Percentiles rank a stretch among this genome's conserved stretches.
Conservation (phyloP, 2,888 invertebrate species). For the Nephrocerus scutellatus region DNA sequence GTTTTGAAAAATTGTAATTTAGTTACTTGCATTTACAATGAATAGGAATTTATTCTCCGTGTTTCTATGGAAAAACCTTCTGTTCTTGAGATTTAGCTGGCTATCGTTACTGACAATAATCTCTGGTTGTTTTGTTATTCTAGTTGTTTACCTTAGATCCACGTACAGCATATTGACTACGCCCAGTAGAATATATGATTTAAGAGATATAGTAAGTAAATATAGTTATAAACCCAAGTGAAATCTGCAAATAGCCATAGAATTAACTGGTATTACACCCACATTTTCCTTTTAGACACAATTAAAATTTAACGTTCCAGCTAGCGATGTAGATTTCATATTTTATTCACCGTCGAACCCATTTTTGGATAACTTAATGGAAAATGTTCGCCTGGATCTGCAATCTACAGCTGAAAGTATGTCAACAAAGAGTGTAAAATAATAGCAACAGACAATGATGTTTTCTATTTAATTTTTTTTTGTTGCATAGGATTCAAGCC, state of each 20-base stretch:
- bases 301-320: conserved; percentile 29
- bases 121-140: conserved; percentile 20
- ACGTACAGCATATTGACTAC: conserved; percentile 21
- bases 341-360: conserved; percentile 31
- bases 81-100: conserved; percentile 29
- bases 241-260: not conserved
- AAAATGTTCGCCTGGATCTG: conserved; percentile 30
- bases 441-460: not conserved
- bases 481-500: conserved; percentile 23
- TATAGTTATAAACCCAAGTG: not conserved
- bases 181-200: conserved; percentile 14
- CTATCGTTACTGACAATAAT: conserved; percentile 24
- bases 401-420: conserved; percentile 30
- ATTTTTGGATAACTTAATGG: conserved; percentile 30
- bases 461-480: not conserved
- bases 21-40: too few relatives aligned
- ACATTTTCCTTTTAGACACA: conserved; percentile 23
- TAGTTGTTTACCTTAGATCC: conserved; percentile 27
- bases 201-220: conserved; percentile 17
- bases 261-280: not conserved
- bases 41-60: conserved; percentile 20
- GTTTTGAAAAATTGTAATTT: too few relatives aligned
- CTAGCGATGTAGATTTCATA: conserved; percentile 31
- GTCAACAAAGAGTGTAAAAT: not conserved
- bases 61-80: conserved; percentile 36